These are phyloP conservation scores for Eulemur rubriventer DNA, from an alignment of 2,797 vertebrate genomes.

Conservation along the genomic window DNA sequence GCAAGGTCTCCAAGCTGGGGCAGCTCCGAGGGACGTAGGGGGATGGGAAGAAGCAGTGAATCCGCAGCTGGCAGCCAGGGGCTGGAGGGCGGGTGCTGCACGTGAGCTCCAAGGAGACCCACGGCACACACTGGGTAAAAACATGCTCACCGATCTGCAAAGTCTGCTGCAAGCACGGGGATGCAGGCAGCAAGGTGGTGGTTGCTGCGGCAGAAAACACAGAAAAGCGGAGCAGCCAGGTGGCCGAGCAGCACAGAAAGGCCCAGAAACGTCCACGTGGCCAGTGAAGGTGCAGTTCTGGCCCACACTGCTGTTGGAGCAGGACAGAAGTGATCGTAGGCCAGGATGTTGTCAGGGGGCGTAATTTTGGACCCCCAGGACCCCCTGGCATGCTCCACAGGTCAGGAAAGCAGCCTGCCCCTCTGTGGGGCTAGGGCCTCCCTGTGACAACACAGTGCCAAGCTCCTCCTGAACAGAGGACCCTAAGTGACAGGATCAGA, in stretches of 20 bases:
- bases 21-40: background rate
- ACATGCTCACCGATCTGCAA: rapidly evolving
- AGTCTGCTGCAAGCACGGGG: background rate
- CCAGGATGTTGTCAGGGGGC: rapidly evolving
- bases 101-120: background rate
- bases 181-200: rapidly evolving
- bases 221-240: rapidly evolving
- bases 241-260: background rate
- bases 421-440: rapidly evolving
- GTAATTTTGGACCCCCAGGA: background rate
- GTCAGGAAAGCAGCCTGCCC: background rate
- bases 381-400: no score
- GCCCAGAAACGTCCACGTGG: background rate
- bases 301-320: background rate
- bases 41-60: no score
- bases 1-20: background rate
- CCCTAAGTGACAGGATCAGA: background rate
- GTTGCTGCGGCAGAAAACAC: rapidly evolving
- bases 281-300: rapidly evolving
- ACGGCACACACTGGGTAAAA: background rate
- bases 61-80: rapidly evolving
- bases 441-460: rapidly evolving
- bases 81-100: background rate
- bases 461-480: background rate
- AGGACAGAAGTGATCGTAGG: rapidly evolving